These are phyloP conservation scores for Aurelia aurita complex sp. Pacific DNA, from an alignment of 30 jellyfish, hydroid and myxozoan species.

Conservation along the genomic window DNA sequence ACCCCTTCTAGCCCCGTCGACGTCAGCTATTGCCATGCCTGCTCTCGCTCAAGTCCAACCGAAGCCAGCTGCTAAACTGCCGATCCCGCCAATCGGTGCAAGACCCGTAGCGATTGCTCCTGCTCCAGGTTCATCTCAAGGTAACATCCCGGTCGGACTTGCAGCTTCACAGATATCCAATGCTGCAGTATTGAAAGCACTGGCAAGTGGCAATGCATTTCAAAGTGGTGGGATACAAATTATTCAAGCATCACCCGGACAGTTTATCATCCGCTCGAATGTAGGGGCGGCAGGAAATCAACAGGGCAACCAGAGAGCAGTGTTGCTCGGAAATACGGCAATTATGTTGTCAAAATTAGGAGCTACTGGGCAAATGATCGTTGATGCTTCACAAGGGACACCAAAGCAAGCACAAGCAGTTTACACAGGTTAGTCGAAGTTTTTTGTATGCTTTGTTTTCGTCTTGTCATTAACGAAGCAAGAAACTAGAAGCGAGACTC, in stretches of 20 bases:
- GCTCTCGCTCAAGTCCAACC: slow-evolving; percentile 47
- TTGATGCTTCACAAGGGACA: slow-evolving; percentile 20
- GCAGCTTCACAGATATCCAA: slow-evolving; percentile 68
- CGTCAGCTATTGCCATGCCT: slow-evolving; percentile 24
- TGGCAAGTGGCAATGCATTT: slow-evolving; percentile 79
- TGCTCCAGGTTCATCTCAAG: slow-evolving; percentile 58
- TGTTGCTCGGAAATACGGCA: slow-evolving; percentile 63
- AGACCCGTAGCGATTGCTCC: slow-evolving; percentile 79
- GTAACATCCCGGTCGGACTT: slow-evolving; percentile 52
- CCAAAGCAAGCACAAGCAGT: slow-evolving; percentile 22
- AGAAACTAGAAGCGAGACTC: too few species aligned
- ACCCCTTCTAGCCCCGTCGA: slow-evolving; percentile 39
- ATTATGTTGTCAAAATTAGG: slow-evolving; percentile 56
- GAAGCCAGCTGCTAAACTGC: slow-evolving; percentile 13
- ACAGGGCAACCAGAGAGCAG: slow-evolving; percentile 57
- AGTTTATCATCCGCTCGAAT: slow-evolving; percentile 83
- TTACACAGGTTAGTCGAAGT: too few species aligned
- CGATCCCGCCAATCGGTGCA: slow-evolving; percentile 8
- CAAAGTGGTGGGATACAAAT: slow-evolving; percentile 83
- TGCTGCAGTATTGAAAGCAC: slow-evolving; percentile 85
- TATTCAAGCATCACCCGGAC: slow-evolving; percentile 88
- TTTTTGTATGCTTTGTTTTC: too few species aligned
- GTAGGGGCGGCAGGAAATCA: slow-evolving; percentile 26
- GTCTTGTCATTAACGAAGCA: too few species aligned
- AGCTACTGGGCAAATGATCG: slow-evolving; percentile 40